Base-by-base conservation (phyloP, 2,888 invertebrate species). In the Cerastoderma edule region DNA sequence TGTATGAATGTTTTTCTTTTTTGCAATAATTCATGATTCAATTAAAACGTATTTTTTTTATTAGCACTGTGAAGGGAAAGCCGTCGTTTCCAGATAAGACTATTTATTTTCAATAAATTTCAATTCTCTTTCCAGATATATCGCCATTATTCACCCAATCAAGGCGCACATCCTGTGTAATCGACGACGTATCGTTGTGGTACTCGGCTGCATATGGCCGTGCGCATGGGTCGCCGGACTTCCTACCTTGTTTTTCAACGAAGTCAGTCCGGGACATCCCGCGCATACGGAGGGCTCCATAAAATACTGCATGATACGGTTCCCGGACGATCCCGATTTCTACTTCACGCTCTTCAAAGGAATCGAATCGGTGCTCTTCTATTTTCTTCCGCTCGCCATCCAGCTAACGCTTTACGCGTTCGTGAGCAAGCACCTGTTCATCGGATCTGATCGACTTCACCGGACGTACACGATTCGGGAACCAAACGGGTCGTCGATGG, bases 61-160 rank as follows among this genome's bases (percentile, higher is more conserved):
- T n/a, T n/a, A n/a, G n/a, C n/a, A n/a, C n/a, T n/a, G n/a, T n/a
- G n/a, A n/a, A n/a, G n/a, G n/a, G n/a, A n/a, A n/a, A n/a, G n/a
- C n/a, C n/a, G n/a, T n/a, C n/a, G n/a, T n/a, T n/a, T n/a, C n/a
- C n/a, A n/a, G n/a, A n/a, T 53, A n/a, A 6, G 22, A n/a, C 53
- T 53, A n/a, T n/a, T 24, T 6, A 57, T 4, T 13, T 16, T 28
- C 8, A 63, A 28, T 27, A 10, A 10, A 6, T 46, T 10, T 53
- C 28, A 6, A 56, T 76, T 67, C 65, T 60, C 33, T 35, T 88
- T 89, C 30, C 89, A 93, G 93, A 67, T 93, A 93, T 83, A 89
- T 93, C 19, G 93, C 93, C 27, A 93, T 93, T 22, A 90, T 93
- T 19, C 91, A 92, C 68, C 93, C 93, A 0, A 91, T 93, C 69